Percentiles rank a stretch among this genome's conserved stretches.
Conservation (phyloP, 1,140 invertebrate genomes). For the Tetragonula clypearis region DNA sequence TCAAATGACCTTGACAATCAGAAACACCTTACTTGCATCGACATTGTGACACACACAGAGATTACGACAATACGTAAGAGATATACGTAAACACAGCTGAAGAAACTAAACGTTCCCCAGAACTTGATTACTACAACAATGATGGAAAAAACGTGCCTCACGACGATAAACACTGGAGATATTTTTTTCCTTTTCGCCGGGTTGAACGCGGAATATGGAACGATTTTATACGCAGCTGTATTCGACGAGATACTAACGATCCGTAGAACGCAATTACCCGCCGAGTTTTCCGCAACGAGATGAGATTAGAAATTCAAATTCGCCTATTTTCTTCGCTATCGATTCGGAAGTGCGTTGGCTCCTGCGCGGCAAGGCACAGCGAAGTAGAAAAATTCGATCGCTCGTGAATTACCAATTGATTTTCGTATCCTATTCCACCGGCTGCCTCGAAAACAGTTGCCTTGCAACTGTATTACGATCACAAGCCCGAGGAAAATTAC, state of each 20-base stretch:
- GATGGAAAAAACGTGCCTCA: background rate
- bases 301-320: constrained; percentile 34
- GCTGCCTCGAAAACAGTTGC: background rate
- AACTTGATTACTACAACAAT: background rate
- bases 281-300: constrained; percentile 10
- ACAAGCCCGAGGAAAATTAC: constrained; percentile 43
- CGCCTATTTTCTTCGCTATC: background rate
- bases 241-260: constrained; percentile 16
- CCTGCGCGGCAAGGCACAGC: background rate
- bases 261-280: constrained; percentile 9
- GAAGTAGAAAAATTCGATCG: background rate
- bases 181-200: background rate
- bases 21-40: background rate
- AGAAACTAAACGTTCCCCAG: background rate
- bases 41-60: rapidly evolving
- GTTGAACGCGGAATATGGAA: background rate
- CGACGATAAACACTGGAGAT: background rate
- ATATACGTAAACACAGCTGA: background rate
- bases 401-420: background rate
- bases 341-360: background rate
- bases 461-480: constrained; percentile 10
- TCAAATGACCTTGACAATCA: background rate
- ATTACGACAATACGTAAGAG: background rate
- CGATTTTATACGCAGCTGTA: background rate
- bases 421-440: background rate